Conservation (phyloP, 2,113 vertebrate species). For the Jaculus jaculus region DNA sequence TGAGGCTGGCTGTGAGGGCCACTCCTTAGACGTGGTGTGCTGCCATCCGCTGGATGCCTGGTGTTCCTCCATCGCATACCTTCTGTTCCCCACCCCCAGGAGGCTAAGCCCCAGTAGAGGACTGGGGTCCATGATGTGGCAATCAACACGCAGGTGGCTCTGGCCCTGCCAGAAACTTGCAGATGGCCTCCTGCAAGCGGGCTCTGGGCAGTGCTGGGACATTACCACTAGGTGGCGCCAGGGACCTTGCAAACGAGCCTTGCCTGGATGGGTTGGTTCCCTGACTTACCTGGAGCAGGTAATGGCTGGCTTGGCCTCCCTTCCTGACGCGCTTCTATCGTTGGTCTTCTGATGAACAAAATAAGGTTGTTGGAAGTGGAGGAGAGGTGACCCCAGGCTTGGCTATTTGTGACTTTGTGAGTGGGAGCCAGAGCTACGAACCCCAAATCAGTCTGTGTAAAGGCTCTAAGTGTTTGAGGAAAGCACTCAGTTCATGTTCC, state of each 20-base stretch:
- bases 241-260: background rate
- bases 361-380: fast-evolving
- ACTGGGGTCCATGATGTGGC: background rate
- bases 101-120: background rate
- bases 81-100: background rate
- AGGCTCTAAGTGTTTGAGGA: background rate
- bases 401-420: fast-evolving
- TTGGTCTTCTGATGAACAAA: background rate
- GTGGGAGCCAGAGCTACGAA: fast-evolving
- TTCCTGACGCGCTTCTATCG: fast-evolving
- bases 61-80: background rate
- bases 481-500: background rate
- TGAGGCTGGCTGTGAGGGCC: background rate
- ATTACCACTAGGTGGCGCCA: conserved; percentile 14
- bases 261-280: fast-evolving
- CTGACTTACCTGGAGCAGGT: background rate
- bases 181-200: fast-evolving
- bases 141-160: fast-evolving
- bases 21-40: background rate
- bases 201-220: background rate
- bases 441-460: fast-evolving
- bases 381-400: background rate
- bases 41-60: background rate
- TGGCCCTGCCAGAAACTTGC: too few relatives aligned
- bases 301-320: background rate